phyloP scores from a whole-genome alignment of 64 coral and sea anemone species.

The Stichodactyla mertensii region DNA sequence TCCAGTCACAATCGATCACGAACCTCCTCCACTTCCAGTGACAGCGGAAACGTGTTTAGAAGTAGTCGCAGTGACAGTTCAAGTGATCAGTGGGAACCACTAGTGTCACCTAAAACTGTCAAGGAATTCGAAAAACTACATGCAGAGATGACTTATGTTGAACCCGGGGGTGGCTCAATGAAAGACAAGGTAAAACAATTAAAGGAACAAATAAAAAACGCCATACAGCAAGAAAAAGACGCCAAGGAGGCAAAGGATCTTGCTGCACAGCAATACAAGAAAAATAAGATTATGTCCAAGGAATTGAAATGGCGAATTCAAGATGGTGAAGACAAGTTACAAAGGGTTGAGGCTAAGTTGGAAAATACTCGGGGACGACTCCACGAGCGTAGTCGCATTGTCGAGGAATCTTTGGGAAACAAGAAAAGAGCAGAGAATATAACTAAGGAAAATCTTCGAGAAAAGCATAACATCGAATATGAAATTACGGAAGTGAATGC shows the following conservation, averaged over 20 bases:
- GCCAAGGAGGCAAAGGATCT: slow-evolving; percentile 38
- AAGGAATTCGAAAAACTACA: slow-evolving; percentile 9
- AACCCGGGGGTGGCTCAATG: slow-evolving; percentile 61
- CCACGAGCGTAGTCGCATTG: slow-evolving; percentile 8
- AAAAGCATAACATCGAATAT: slow-evolving; percentile 61
- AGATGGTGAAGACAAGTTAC: slow-evolving; percentile 57
- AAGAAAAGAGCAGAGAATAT: slow-evolving; percentile 42
- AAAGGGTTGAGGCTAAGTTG: slow-evolving; percentile 45
- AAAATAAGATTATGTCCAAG: slow-evolving; percentile 22
- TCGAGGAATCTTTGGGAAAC: slow-evolving; percentile 32
- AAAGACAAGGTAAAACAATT: slow-evolving; percentile 69
- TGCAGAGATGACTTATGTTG: slow-evolving; percentile 2
- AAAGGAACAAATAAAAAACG: slow-evolving; percentile 55
- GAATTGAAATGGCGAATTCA: slow-evolving; percentile 46
- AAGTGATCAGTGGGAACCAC: background rate
- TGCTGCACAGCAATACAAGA: slow-evolving; percentile 42
- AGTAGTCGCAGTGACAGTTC: slow-evolving; percentile 10
- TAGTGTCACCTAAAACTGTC: slow-evolving; percentile 8
- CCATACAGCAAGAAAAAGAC: slow-evolving; percentile 27
- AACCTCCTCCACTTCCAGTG: background rate
- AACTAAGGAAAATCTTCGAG: slow-evolving; percentile 40
- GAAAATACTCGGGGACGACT: slow-evolving; percentile 36
- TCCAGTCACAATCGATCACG: background rate
- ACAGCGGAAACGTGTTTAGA: background rate
- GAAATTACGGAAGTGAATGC: slow-evolving; percentile 72